These are phyloP conservation scores for zebrafish (Danio rerio) DNA, from an alignment of 2,113 vertebrate genomes.

Conservation along the genomic window GRCz12tu NC_133196.1:24851501-24852000, in stretches of 20 bases:
- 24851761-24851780: neutral
- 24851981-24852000: too few relatives aligned
- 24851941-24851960: too few relatives aligned
- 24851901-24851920: too few relatives aligned
- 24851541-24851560: neutral
- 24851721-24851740: constrained; percentile 33
- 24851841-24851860: too few relatives aligned
- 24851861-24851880: too few relatives aligned
- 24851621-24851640: neutral
- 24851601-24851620: neutral
- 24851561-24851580: neutral
- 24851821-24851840: neutral
- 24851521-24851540: neutral
- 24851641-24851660: constrained; percentile 24
- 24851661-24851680: constrained; percentile 15
- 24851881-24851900: too few relatives aligned
- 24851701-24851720: constrained; percentile 8
- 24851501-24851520: neutral
- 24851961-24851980: too few relatives aligned
- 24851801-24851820: constrained; percentile 46
- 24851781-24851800: constrained; percentile 37
- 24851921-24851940: too few relatives aligned
- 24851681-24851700: constrained; percentile 15
- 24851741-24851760: constrained; percentile 34
- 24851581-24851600: neutral